Evolutionary conservation across 2,797 vertebrate genomes (phyloP).

Genomic region (Anniella stebbinsi): DNA sequence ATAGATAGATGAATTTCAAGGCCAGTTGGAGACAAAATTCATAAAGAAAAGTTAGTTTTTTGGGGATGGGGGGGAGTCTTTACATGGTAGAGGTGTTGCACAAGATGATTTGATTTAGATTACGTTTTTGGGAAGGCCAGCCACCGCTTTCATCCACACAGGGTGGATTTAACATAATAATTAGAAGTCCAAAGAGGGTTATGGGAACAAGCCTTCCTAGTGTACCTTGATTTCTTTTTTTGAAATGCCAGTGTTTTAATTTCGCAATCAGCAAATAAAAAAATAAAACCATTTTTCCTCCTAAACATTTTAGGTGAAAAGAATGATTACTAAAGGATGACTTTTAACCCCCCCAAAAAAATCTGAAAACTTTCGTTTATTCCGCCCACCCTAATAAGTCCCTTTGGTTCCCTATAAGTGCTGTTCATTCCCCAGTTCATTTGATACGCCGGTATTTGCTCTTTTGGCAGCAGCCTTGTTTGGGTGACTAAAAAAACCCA

Average conservation of each 20-base stretch:
- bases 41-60: slow-evolving; percentile 39
- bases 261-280: background rate
- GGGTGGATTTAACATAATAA: too few species aligned
- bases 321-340: background rate
- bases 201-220: too few species aligned
- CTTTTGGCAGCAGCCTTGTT: background rate
- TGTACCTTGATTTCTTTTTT: too few species aligned
- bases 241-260: background rate
- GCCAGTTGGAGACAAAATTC: slow-evolving; percentile 50
- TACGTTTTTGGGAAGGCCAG: too few species aligned
- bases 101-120: too few species aligned
- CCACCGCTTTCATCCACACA: too few species aligned
- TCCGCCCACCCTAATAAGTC: too few species aligned
- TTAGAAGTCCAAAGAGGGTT: too few species aligned
- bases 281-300: background rate
- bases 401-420: background rate
- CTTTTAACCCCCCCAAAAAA: background rate
- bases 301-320: background rate
- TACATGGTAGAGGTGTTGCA: too few species aligned
- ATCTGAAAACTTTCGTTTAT: background rate
- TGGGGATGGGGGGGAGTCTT: background rate
- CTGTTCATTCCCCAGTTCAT: background rate
- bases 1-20: background rate
- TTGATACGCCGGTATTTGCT: background rate
- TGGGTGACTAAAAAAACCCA: slow-evolving; percentile 13